Percentiles rank a stretch among this genome's conserved stretches.
These are phyloP conservation scores for Popillia japonica DNA, from an alignment of 1,140 invertebrate species.

Conservation along the genomic window DNA sequence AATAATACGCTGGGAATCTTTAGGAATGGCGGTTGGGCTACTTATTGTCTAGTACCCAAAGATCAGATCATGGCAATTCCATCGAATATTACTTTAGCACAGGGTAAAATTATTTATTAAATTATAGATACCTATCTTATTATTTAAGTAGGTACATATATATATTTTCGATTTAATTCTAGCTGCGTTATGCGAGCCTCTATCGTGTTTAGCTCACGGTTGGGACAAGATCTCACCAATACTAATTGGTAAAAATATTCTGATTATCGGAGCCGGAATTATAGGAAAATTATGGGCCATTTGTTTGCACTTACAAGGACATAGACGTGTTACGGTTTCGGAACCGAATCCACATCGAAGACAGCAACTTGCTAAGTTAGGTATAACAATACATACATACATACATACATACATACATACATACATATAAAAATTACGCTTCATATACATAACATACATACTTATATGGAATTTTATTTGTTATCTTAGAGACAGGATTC, in stretches of 20 bases:
- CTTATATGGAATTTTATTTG: no score
- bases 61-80: conserved; percentile 66
- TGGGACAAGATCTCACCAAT: conserved; percentile 53
- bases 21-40: conserved; percentile 71
- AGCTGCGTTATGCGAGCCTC: conserved; percentile 55
- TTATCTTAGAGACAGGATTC: conserved; percentile 66
- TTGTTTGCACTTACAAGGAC: conserved; percentile 70
- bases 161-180: conserved; percentile 33
- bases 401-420: background rate
- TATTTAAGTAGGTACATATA: no score
- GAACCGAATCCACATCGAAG: conserved; percentile 67
- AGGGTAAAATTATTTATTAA: conserved; percentile 59
- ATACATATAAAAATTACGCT: background rate
- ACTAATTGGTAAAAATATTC: conserved; percentile 51
- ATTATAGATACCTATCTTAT: no score
- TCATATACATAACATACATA: no score
- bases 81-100: conserved; percentile 61
- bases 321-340: conserved; percentile 70
- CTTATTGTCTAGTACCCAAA: conserved; percentile 67
- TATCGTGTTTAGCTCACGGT: conserved; percentile 59
- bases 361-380: conserved; percentile 64
- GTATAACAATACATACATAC: conserved; percentile 39
- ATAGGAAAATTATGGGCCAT: conserved; percentile 73
- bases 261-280: conserved; percentile 72
- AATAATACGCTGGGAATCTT: conserved; percentile 71